These are phyloP conservation scores for Drosophila subobscura DNA, from an alignment of 1,140 invertebrate genomes.

Conservation along the genomic window DNA sequence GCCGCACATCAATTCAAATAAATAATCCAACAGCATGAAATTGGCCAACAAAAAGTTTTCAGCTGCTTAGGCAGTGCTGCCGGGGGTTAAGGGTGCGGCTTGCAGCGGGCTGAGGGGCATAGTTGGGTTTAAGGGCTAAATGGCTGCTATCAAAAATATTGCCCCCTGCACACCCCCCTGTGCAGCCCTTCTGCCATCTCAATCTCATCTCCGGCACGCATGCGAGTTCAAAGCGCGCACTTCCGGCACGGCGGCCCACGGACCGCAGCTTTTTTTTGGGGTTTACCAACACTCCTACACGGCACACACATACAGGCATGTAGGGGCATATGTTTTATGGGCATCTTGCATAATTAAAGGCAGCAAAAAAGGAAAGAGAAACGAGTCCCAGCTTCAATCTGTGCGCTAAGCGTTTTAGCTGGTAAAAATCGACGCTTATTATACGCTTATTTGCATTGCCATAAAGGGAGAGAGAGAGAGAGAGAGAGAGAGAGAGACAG, in stretches of 20 bases:
- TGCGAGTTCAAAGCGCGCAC: slow-evolving; percentile 66
- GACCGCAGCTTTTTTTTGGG: slow-evolving; percentile 57
- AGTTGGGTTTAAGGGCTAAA: slow-evolving; percentile 30
- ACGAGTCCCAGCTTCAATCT: slow-evolving; percentile 33
- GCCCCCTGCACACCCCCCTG: slow-evolving; percentile 32
- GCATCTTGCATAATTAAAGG: slow-evolving; percentile 74
- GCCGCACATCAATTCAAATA: slow-evolving; percentile 80
- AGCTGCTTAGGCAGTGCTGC: slow-evolving; percentile 44
- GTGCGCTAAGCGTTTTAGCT: slow-evolving; percentile 16
- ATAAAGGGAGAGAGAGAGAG: slow-evolving; percentile 2
- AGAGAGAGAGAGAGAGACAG: too few species aligned
- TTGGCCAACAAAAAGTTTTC: slow-evolving; percentile 70
- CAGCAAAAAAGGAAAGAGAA: slow-evolving; percentile 20
- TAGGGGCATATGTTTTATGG: background rate
- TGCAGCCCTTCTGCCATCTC: background rate
- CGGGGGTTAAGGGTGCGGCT: too few species aligned
- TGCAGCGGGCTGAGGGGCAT: too few species aligned
- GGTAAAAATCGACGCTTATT: slow-evolving; percentile 23
- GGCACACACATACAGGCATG: background rate
- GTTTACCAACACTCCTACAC: slow-evolving; percentile 10
- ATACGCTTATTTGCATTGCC: slow-evolving; percentile 44
- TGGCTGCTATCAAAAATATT: slow-evolving; percentile 75
- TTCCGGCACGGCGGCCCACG: slow-evolving; percentile 52
- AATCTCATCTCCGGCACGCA: slow-evolving; percentile 48
- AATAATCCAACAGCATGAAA: slow-evolving; percentile 79